A percentile compares a stretch with the other conserved stretches of the same genome.
phyloP scores from a whole-genome alignment of 2,113 vertebrate genomes.

The Herpetotheres cachinnans region DNA sequence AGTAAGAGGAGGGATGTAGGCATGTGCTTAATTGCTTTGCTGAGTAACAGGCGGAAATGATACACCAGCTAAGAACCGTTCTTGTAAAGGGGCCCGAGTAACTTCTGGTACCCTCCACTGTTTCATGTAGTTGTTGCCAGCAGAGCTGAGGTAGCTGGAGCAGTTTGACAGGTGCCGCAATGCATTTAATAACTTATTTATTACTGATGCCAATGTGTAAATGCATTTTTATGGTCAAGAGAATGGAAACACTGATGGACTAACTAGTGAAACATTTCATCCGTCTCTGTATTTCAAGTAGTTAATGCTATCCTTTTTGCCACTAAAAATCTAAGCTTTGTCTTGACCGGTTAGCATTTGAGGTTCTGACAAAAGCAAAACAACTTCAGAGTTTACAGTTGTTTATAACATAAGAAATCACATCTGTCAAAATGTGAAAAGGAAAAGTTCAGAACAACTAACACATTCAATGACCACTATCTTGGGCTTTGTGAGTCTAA shows the following conservation, averaged over 20 bases:
- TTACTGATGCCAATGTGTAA: not conserved
- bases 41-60: not conserved
- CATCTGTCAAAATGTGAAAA: not conserved
- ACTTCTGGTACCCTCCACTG: not conserved
- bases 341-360: not conserved
- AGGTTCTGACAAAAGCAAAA: not conserved
- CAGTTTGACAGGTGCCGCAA: not conserved
- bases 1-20: not conserved
- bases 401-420: not conserved
- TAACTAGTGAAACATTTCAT: not conserved
- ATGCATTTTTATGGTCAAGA: not conserved
- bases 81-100: not conserved
- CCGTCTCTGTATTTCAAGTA: not conserved
- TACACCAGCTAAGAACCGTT: not conserved
- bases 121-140: not conserved
- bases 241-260: not conserved
- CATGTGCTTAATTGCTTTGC: not conserved
- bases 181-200: not conserved
- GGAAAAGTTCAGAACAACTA: not conserved
- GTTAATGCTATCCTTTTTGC: not conserved
- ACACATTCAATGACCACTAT: rapidly evolving
- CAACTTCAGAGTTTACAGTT: not conserved
- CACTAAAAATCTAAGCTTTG: not conserved
- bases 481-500: not conserved
- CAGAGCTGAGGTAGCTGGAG: not conserved